Evolutionary conservation across 2,113 vertebrate species (phyloP), one percentile per base, ranked within the genome.

Genomic region (Erpornis zantholeuca): DNA sequence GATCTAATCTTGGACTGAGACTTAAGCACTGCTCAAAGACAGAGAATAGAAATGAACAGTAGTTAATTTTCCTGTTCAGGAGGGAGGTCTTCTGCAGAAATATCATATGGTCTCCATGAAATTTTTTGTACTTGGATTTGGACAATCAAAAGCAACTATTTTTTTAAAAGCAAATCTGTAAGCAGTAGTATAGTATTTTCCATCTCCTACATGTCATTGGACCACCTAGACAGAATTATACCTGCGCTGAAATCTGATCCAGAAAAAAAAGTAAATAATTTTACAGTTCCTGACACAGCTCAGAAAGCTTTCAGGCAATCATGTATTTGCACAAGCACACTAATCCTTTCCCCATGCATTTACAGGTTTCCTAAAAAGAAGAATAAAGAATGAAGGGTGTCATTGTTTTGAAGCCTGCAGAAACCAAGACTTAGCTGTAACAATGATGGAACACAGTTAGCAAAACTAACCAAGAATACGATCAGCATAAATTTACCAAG

Each of bases 81-180:
- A 88, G 49, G n/a, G 17, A 95, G 21, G 35, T 65, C 57, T 90
- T 91, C 73, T 92, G 35, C 79, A 94, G 61, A 88, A 95, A 84
- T 64, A 12, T 8, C 23, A 35, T 36, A 80, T 49, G n/a, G 92
- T 25, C 50, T n/a, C 49, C 14, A 5, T 77, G 28, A 93, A 78
- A 3, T 85, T 88, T 86, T 80, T 52, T 45, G 19, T 19, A 56
- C 85, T 75, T 83, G 14, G 17, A 82, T 10, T 71, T 25, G 28
- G 66, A 75, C 14, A 81, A 70, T 35, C 6, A 42, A 86, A 86
- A 81, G 2, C 7, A 77, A 29, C 24, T 82, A 2, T 12, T 35
- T 29, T 42, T 76, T 86, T 77, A 23, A 36, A 21, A 65, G 14
- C 5, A 94, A 44, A 71, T 63, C 18, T 69, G 12, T 57, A 80